Conservation (phyloP, 2,797 vertebrate genomes). For the Ctenopoma kingsleyae region DNA sequence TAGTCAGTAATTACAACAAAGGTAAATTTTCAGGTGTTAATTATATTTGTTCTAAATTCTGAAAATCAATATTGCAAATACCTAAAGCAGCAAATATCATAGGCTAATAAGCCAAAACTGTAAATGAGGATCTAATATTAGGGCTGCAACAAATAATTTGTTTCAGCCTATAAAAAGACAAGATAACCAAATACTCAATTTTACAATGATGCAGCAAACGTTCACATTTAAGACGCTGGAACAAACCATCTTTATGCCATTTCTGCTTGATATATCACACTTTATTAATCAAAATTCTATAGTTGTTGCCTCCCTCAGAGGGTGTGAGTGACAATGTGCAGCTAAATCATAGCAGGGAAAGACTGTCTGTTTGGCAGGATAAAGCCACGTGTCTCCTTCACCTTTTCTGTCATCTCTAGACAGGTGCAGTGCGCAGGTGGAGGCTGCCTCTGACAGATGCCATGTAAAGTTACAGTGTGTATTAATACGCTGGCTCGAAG, state of each 20-base stretch:
- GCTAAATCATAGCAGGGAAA: slow-evolving; percentile 44
- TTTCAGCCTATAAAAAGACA: too few species aligned
- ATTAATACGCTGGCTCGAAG: neutral
- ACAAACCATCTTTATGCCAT: neutral
- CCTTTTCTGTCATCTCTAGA: slow-evolving; percentile 66
- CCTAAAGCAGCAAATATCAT: neutral
- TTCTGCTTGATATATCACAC: neutral
- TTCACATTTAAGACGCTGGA: neutral
- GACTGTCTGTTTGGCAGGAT: slow-evolving; percentile 46
- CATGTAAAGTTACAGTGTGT: slow-evolving; percentile 4
- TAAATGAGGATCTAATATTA: neutral
- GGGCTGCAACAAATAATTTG: too few species aligned
- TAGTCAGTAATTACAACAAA: slow-evolving; percentile 23
- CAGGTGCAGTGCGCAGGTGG: slow-evolving; percentile 38
- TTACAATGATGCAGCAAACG: neutral
- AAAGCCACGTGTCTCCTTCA: slow-evolving; percentile 51
- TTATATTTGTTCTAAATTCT: neutral
- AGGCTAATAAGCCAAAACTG: neutral
- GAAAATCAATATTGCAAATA: neutral
- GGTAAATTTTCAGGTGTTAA: slow-evolving; percentile 8
- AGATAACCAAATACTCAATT: neutral
- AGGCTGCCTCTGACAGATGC: slow-evolving; percentile 37
- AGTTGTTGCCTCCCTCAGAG: slow-evolving; percentile 8
- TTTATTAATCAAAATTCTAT: too few species aligned
- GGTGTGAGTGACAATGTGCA: slow-evolving; percentile 46